Evolutionary conservation across 2,888 invertebrate genomes (phyloP).

Genomic region (Subacronicta megacephala): DNA sequence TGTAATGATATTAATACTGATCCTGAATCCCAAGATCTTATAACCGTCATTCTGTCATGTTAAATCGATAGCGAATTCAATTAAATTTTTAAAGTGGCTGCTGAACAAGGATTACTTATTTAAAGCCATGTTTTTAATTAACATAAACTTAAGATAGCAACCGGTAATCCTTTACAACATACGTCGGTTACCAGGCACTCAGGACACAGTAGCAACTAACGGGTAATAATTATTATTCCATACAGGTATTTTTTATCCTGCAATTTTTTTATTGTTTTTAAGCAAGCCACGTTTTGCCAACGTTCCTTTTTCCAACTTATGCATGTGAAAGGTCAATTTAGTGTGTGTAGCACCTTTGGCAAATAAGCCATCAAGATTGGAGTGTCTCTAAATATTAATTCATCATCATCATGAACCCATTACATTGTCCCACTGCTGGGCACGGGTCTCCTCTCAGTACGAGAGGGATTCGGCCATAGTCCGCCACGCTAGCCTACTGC

Average conservation of each 20-base stretch:
- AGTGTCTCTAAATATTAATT: no score
- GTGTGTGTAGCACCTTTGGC: no score
- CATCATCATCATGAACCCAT: no score
- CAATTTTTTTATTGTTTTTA: conserved; percentile 13
- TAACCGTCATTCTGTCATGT: background rate
- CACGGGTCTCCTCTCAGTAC: no score
- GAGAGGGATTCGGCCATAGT: no score
- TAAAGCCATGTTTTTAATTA: background rate
- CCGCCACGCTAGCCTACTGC: no score
- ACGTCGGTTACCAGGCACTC: conserved; percentile 37
- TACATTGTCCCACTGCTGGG: no score
- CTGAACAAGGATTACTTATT: background rate
- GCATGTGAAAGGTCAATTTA: no score
- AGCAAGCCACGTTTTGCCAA: conserved; percentile 4
- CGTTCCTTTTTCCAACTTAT: background rate
- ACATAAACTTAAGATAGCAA: conserved; percentile 11
- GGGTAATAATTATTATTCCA: conserved; percentile 42
- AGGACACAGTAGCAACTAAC: conserved; percentile 18
- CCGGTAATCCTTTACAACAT: conserved; percentile 21
- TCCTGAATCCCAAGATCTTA: background rate
- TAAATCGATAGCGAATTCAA: background rate
- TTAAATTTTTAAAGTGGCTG: background rate
- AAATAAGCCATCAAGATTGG: no score
- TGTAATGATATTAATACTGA: background rate
- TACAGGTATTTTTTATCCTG: conserved; percentile 29